A percentile compares a stretch with the other conserved stretches of the same genome.
phyloP scores from a whole-genome alignment of 2,888 invertebrate species.

The Meghimatium bilineatum region DNA sequence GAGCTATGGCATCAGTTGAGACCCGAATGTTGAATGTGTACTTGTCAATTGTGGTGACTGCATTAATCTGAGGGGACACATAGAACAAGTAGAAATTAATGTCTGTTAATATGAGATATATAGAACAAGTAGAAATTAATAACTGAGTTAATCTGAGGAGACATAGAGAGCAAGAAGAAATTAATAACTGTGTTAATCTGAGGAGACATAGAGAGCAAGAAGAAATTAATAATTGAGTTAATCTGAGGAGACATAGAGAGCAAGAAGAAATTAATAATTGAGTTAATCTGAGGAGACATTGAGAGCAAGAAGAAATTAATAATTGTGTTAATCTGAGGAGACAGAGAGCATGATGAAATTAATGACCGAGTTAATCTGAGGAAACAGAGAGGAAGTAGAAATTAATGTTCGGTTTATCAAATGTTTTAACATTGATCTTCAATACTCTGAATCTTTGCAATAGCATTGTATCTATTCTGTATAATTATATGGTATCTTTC shows the following conservation, averaged over 20 bases:
- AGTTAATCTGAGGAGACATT: background rate
- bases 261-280: background rate
- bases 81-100: background rate
- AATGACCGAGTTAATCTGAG: too few relatives aligned
- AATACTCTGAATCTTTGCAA: too few relatives aligned
- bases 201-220: background rate
- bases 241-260: background rate
- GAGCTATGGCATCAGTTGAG: slow-evolving; percentile 64
- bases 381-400: too few relatives aligned
- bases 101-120: slow-evolving; percentile 5
- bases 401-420: too few relatives aligned
- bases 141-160: background rate
- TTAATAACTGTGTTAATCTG: background rate
- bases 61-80: slow-evolving; percentile 59
- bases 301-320: background rate
- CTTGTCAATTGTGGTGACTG: slow-evolving; percentile 55
- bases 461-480: too few relatives aligned
- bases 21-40: slow-evolving; percentile 58
- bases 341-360: too few relatives aligned
- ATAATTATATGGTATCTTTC: too few relatives aligned
- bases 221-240: background rate
- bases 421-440: too few relatives aligned
- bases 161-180: too few relatives aligned
- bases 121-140: background rate
- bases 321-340: background rate